Evolutionary conservation across 2,888 invertebrate species (phyloP), one percentile per base, ranked within the genome.

Genomic region (Lordiphosa andalusiaca): DNA sequence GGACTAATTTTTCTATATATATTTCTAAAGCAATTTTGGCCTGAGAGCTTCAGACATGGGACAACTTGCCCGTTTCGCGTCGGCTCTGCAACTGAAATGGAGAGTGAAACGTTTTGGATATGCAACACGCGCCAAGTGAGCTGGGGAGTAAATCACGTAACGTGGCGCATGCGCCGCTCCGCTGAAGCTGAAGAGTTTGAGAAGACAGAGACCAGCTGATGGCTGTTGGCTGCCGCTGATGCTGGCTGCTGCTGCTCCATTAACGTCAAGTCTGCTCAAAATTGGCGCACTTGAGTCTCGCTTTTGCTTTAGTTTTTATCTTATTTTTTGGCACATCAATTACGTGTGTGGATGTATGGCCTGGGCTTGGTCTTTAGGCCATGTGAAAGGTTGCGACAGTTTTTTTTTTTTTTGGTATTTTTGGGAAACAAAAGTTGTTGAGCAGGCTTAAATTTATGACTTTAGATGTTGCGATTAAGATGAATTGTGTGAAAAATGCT

Each of bases 81-180:
- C 60, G 65, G 67, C 61, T 63, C 51, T 53, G 53, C 69, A 66
- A 78, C 77, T 78, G 77, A 84, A 76, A 72, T 66, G 60, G 76
- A 70, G 67, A 71, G 84, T 76, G 77, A 70, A 48, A 41, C 42
- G 25, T 47, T 42, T 53, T 21, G 40, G 51, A 44, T 51, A 73
- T 83, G 73, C 81, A 69, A 73, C 81, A 76, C 54, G 69, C 76
- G 81, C 62, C 54, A 62, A 42, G 25, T 19, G n/a, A 25, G 35
- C 23, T 6, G 6, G 25, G 49, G 2, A 40, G 46, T 47, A 50
- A 55, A 60, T 77, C 77, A 77, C 77, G 77, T 77, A 77, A 77
- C 68, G 51, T 52, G 65, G 47, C 33, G 41, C 47, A 50, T 49
- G 66, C 44, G 49, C 52, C 21, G 55, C 36, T 30, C 48, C 44